phyloP scores from a whole-genome alignment of 1,140 invertebrate genomes.

The Leptinotarsa lineolata region DNA sequence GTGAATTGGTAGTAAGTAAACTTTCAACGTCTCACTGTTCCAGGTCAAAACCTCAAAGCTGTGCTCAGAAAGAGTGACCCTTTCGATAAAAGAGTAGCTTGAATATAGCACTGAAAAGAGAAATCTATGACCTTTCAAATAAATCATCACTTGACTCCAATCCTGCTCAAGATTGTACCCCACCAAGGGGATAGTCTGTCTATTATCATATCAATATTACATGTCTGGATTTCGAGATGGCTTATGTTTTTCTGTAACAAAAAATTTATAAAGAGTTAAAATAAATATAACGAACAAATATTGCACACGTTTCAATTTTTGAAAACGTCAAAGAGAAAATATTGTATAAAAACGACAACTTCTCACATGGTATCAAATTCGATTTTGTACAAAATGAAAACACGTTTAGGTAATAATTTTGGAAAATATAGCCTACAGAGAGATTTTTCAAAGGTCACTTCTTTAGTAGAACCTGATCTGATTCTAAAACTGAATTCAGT shows the following conservation, averaged over 20 bases:
- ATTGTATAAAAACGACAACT: neutral
- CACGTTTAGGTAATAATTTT: neutral
- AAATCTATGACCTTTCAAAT: too few species aligned
- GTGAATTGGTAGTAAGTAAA: too few species aligned
- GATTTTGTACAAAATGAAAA: neutral
- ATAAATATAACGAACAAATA: constrained; percentile 25
- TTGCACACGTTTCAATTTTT: constrained; percentile 29
- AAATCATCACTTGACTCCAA: too few species aligned
- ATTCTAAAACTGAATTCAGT: constrained; percentile 35
- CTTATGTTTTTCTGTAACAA: constrained; percentile 12
- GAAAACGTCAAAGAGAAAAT: constrained; percentile 1
- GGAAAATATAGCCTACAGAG: neutral
- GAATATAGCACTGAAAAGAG: too few species aligned
- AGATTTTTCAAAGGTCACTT: neutral
- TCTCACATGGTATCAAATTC: constrained; percentile 1
- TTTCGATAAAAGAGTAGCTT: too few species aligned
- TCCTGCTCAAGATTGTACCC: too few species aligned
- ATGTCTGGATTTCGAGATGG: neutral
- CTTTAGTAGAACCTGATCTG: too few species aligned
- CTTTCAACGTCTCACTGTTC: too few species aligned
- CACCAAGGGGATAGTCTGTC: too few species aligned
- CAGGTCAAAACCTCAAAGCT: too few species aligned
- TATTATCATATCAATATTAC: too few species aligned
- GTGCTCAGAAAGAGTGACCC: too few species aligned
- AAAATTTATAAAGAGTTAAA: neutral